Evolutionary conservation across 2,888 invertebrate species (phyloP), one percentile per base, ranked within the genome.

Genomic region (Stomorhina lunata): DNA sequence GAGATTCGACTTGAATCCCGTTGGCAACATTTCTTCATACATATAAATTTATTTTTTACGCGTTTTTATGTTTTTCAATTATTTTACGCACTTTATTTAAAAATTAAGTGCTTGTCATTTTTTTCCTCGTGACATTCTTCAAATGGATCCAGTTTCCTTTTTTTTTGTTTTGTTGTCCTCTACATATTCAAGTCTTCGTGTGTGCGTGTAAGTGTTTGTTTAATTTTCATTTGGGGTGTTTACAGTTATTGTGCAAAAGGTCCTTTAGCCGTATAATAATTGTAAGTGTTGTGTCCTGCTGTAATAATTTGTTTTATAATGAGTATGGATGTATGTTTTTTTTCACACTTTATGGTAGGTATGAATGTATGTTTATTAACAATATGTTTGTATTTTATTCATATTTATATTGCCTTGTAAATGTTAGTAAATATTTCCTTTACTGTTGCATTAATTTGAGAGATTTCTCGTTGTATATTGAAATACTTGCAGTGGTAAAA

Each of bases 271-370:
- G 45, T 48, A 53, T 66, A 73, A 72, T 40, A 69, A 65, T n/a
- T n/a, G 63, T 73, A 57, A 71, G 69, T 83, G 73, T 78, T 71
- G 65, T 78, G 71, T 68, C 72, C 77, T 80, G 75, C 63, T 83
- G 81, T 59, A 82, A 84, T 82, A 84, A 84, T 80, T 84, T 84
- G 75, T 80, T 83, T 78, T 76, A 80, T 84, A 81, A 83, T 79
- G 81, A 72, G 72, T 68, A 25, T 66, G 53, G 27, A 17, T 65
- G 34, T 43, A 27, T 29, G 15, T 32, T 29, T 29, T 32, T 48
- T 34, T 29, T 34, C 34, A 17, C n/a, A n/a, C 37, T 40, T 71
- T 17, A 48, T 15, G 6, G 0, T 45, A 15, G 7, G 7, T 12
- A 29, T 66, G 12, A 50, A 68, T 53, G 48, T 10, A 45, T 69